Evolutionary conservation across 2,113 vertebrate genomes (phyloP).

Genomic region (Dendrocopos noguchii): DNA sequence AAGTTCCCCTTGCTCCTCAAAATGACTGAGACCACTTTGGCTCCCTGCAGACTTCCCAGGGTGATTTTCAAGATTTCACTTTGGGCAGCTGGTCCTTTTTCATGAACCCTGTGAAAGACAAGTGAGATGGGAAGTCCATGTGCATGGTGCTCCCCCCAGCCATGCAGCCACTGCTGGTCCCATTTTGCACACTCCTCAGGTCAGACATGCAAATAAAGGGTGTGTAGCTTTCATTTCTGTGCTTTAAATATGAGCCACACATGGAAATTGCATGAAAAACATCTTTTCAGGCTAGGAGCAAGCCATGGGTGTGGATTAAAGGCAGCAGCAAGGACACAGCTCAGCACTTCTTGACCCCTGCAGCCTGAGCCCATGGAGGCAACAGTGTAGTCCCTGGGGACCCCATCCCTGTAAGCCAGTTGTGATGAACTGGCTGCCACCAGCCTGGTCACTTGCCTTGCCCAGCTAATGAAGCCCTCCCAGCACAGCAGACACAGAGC

Average conservation of each 20-base stretch:
- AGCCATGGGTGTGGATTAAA: not conserved
- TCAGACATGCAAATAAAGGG: conserved; percentile 17
- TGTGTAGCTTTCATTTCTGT: not conserved
- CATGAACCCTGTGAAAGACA: not conserved
- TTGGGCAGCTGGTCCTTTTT: not conserved
- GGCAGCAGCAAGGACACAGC: not conserved
- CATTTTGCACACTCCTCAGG: not conserved
- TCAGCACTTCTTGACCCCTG: not conserved
- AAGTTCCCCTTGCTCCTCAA: not conserved
- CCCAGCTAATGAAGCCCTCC: not conserved
- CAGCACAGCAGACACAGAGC: not conserved
- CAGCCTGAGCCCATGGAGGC: not conserved
- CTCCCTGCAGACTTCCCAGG: not conserved
- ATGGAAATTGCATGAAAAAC: not conserved
- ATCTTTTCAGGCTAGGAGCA: not conserved
- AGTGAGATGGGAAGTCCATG: not conserved
- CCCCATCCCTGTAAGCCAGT: not conserved
- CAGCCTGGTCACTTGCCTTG: not conserved
- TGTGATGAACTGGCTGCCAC: not conserved
- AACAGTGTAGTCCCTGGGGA: not conserved
- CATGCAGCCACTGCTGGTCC: not conserved
- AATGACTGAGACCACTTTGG: not conserved
- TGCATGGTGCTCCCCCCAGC: not conserved
- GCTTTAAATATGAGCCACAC: not conserved
- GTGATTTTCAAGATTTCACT: not conserved